Evolutionary conservation across 53 echinoderm and acorn worm genomes (phyloP), one percentile per base, ranked within the genome.

Genomic region (Actinopyga echinites): DNA sequence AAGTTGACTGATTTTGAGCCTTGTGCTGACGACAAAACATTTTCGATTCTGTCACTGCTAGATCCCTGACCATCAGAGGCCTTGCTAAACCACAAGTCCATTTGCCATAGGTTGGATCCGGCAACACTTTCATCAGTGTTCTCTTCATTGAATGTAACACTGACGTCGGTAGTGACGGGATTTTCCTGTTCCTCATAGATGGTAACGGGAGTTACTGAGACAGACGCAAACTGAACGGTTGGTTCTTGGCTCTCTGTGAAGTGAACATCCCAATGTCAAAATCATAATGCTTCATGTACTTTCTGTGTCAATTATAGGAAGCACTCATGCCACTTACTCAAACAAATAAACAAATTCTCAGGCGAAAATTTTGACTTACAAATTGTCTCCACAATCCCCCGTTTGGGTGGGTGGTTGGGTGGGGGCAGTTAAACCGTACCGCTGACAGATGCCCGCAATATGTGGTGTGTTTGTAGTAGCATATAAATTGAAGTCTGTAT

Each of bases 41-140:
- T 56, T 8, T 77, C 77, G 55, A 77, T 15, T 5, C 53, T 19
- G 19, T 77, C 56, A 25, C 28, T 29, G 52, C 77, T 77, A 3
- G 77, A 77, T 5, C 77, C 77, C 29, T 30, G 77, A 30, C 77
- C 77, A 31, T 77, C 77, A 6, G 12, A 15, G 31, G 77, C 77
- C 77, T 77, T 77, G 31, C 77, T 77, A 30, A 77, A 77, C 77
- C 77, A 77, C 21, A 77, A 31, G 30, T 31, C 19, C 17, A 80
- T 37, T 36, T 61, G 81, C 81, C 60, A 80, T 4, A 59, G 31
- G 6, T 6, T 21, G 3, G 57, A 8, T 8, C 81, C 81, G 22
- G 60, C 60, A 3, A 77, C 77, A 20, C 32, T 77, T 30, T 53
- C 54, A 17, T 77, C 77, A 26, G 77, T 77, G 56, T 77, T 77